These are phyloP conservation scores for Artibeus lituratus DNA, from an alignment of 2,797 vertebrate genomes.

Conservation along the genomic window DNA sequence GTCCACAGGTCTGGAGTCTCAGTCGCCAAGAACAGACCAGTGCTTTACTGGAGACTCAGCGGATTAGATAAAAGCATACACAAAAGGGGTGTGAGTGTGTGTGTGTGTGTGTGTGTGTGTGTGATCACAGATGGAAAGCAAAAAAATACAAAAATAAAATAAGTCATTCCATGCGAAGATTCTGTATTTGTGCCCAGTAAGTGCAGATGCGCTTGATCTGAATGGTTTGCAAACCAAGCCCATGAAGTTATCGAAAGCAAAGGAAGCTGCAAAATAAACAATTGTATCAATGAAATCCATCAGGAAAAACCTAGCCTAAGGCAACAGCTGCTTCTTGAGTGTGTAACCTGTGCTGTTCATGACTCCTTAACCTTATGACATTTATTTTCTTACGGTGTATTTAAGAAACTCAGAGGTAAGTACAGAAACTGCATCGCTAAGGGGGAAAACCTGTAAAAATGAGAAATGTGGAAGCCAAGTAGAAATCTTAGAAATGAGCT, in stretches of 20 bases:
- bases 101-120: neutral
- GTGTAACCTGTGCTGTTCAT: fast-evolving
- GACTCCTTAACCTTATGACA: fast-evolving
- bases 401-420: neutral
- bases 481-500: neutral
- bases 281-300: neutral
- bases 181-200: neutral
- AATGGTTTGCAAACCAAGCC: neutral
- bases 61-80: neutral
- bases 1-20: neutral
- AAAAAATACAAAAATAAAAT: neutral
- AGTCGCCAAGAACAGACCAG: neutral
- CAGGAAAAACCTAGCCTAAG: neutral
- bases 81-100: neutral
- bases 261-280: neutral
- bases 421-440: neutral
- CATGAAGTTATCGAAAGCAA: neutral
- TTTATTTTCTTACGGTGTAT: neutral
- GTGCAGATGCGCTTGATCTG: neutral
- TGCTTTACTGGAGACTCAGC: neutral
- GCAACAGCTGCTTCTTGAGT: no score
- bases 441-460: neutral
- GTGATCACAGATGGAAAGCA: neutral
- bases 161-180: neutral
- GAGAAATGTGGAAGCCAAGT: neutral